Percentiles rank a stretch among this genome's conserved stretches.
phyloP scores from a whole-genome alignment of 2,113 vertebrate species.

The Salminus brasiliensis region DNA sequence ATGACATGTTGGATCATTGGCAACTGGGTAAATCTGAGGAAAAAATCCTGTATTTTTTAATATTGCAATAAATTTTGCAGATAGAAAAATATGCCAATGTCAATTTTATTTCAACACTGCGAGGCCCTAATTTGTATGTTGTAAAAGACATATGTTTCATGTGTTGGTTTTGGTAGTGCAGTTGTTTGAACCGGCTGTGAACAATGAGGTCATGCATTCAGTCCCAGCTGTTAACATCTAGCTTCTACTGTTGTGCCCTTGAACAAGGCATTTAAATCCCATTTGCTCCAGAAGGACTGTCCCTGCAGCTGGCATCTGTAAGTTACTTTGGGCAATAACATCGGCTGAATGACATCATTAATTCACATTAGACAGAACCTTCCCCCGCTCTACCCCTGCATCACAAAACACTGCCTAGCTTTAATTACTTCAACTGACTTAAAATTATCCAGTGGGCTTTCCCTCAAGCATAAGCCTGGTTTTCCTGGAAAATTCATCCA shows the following conservation, averaged over 20 bases:
- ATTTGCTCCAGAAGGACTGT: slow-evolving; percentile 7
- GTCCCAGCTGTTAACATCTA: slow-evolving; percentile 20
- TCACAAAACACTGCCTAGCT: background rate
- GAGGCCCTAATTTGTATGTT: too few species aligned
- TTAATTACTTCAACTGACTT: slow-evolving; percentile 21
- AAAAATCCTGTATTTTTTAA: too few species aligned
- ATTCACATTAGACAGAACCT: slow-evolving; percentile 8
- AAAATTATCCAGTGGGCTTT: background rate
- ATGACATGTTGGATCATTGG: too few species aligned
- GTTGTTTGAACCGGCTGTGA: slow-evolving; percentile 10
- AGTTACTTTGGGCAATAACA: slow-evolving; percentile 23
- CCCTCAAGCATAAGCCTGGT: background rate
- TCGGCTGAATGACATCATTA: slow-evolving; percentile 9
- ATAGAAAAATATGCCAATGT: too few species aligned
- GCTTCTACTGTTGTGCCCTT: slow-evolving; percentile 15
- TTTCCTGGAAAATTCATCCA: background rate
- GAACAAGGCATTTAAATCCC: slow-evolving; percentile 35
- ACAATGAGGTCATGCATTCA: background rate
- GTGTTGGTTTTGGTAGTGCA: background rate
- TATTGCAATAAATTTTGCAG: too few species aligned
- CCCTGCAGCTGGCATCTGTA: slow-evolving; percentile 34
- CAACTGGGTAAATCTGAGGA: too few species aligned
- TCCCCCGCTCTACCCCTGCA: background rate
- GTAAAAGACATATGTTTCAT: background rate
- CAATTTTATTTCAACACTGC: too few species aligned